Base-by-base conservation (phyloP, 2,113 vertebrate species). In the Eidolon helvum region DNA sequence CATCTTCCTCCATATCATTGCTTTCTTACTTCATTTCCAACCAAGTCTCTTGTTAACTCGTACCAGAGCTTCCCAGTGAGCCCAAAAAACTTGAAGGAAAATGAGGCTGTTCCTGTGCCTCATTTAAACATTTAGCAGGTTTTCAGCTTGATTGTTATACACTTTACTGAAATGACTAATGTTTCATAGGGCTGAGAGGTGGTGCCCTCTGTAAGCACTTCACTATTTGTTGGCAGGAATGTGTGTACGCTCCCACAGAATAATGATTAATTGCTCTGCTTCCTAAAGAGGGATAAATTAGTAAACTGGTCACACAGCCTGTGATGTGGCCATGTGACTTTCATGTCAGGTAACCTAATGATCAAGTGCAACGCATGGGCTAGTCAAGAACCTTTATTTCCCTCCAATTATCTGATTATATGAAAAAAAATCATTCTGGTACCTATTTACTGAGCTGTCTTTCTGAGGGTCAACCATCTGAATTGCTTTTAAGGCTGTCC, bases 331-430 rank as follows among this genome's bases (percentile, higher is more conserved):
- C 94, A 80, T 94, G 90, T 97, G 95, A 95, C 96, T 97, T 98
- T 97, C 96, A 94, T 95, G 96, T 98, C 98, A 98, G 98, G 94
- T 95, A 97, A 96, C 97, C 98, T 97, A 68, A 90, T 96, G 97
- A 97, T 97, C 83, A 72, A 91, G 24, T 61, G 38, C 28, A 50
- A 61, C 16, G 3, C 7, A 3, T 24, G 78, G 4, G 50, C 71
- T 92, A 18, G 66, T 50, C 40, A 48, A 50, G 43, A 26, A 35
- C 43, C 33, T 35, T 66, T 9, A 77, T 78, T 87, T 7, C 71
- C 59, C n/a, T 88, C 18, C 10, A n/a, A 14, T 43, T 78, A 45
- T 26, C 71, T 80, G 71, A 24, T 59, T 33, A 45, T 66, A 1
- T 4, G 33, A 57, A 11, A 8, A 19, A 90, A 85, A 59, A 87